Percentiles rank a stretch among this genome's conserved stretches.
Conservation (phyloP, 2,797 vertebrate genomes). For the Enteromius radiatus region DNA sequence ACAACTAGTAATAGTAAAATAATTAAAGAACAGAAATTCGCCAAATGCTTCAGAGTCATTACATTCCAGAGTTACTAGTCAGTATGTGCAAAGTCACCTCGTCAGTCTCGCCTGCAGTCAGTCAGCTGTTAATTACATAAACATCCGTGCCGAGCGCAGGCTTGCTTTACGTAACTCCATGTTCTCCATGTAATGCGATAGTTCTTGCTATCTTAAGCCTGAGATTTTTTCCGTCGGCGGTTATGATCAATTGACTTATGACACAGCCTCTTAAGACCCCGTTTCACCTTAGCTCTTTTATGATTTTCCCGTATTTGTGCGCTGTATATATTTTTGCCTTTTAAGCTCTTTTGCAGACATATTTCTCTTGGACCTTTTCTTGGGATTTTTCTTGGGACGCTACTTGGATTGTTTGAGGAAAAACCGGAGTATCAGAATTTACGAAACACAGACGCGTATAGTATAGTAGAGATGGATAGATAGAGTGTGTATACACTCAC, state of each 20-base stretch:
- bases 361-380: not conserved
- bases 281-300: not conserved
- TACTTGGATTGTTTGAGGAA: not conserved
- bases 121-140: constrained; percentile 62
- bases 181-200: constrained; percentile 56
- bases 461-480: too few species aligned
- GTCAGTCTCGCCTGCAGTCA: not conserved
- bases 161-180: constrained; percentile 18
- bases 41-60: not conserved
- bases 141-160: constrained; percentile 54
- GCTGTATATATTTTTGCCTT: not conserved
- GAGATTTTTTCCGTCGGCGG: constrained; percentile 46
- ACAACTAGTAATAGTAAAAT: not conserved
- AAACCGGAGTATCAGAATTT: not conserved
- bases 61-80: not conserved
- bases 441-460: too few species aligned
- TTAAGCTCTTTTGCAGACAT: not conserved
- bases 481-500: too few species aligned
- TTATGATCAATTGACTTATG: constrained; percentile 19
- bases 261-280: not conserved
- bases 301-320: not conserved
- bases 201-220: constrained; percentile 53
- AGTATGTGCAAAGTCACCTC: constrained; percentile 64
- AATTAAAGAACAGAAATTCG: not conserved
- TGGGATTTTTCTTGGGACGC: not conserved